These are phyloP conservation scores for Microchirus variegatus DNA, from an alignment of 2,797 vertebrate species.

Conservation along the genomic window DNA sequence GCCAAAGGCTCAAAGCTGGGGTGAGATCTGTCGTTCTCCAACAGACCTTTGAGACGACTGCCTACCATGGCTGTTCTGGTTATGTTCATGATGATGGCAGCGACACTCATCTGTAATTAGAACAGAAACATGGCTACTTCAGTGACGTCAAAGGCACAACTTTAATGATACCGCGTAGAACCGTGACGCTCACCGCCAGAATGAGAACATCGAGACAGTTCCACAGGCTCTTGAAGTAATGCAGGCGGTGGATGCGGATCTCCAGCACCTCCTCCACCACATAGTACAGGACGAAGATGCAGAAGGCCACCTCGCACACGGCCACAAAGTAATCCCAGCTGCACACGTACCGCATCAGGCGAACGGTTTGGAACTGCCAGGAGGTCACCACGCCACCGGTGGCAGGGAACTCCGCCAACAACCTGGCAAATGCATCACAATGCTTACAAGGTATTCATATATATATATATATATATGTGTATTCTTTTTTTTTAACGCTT, in stretches of 20 bases:
- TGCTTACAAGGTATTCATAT: not conserved
- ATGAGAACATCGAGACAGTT: conserved; percentile 96
- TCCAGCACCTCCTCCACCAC: conserved; percentile 94
- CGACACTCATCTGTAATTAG: conserved; percentile 85
- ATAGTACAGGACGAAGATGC: conserved; percentile 95
- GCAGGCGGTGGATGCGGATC: conserved; percentile 91
- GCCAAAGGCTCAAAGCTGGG: conserved; percentile 90
- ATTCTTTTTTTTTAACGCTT: no score
- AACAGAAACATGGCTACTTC: not conserved
- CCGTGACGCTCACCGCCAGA: conserved; percentile 78
- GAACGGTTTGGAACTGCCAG: conserved; percentile 95
- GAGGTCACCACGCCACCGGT: conserved; percentile 93
- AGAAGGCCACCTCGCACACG: conserved; percentile 92
- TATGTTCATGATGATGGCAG: conserved; percentile 89
- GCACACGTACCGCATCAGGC: conserved; percentile 88
- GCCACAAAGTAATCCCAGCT: conserved; percentile 95
- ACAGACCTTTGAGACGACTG: conserved; percentile 81
- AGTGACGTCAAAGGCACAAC: not conserved
- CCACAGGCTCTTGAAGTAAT: conserved; percentile 95
- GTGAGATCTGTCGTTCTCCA: conserved; percentile 88
- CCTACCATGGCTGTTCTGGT: conserved; percentile 87
- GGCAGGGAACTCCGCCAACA: conserved; percentile 94
- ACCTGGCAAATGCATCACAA: not conserved
- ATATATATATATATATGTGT: no score
- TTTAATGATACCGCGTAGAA: rapidly evolving